Evolutionary conservation across 2,888 invertebrate genomes (phyloP).

Genomic region (Geophilus truncorum): DNA sequence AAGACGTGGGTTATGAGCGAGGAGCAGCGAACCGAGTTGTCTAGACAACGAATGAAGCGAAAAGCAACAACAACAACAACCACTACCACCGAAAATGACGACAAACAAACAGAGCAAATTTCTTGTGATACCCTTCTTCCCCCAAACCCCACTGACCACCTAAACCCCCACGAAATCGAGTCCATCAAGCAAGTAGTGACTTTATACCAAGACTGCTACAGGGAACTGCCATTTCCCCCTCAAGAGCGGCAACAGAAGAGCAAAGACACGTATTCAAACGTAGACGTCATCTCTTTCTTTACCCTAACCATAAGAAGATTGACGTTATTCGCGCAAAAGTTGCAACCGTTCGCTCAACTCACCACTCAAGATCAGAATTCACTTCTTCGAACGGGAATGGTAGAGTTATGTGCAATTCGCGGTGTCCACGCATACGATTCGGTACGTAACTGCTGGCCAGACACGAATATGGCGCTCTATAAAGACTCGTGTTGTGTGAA

Average conservation of each 20-base stretch:
- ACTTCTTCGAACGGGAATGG: constrained; percentile 47
- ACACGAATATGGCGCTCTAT: constrained; percentile 43
- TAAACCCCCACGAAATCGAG: not conserved
- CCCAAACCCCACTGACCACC: not conserved
- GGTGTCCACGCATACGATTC: constrained; percentile 50
- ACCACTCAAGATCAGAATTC: constrained; percentile 42
- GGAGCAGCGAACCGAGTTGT: constrained; percentile 36
- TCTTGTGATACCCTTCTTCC: not conserved
- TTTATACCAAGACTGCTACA: not conserved
- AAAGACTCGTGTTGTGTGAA: constrained; percentile 40
- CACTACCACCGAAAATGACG: too few species aligned
- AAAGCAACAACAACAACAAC: not conserved
- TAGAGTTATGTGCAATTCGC: constrained; percentile 51
- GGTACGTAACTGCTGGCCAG: constrained; percentile 37
- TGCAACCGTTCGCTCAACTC: constrained; percentile 43
- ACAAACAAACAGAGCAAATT: not conserved
- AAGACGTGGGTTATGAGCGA: constrained; percentile 50
- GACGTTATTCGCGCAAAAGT: constrained; percentile 43
- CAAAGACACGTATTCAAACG: constrained; percentile 28
- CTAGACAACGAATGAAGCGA: constrained; percentile 41
- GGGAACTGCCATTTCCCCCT: not conserved
- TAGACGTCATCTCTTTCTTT: constrained; percentile 46
- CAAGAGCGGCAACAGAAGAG: not conserved
- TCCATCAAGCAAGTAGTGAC: not conserved
- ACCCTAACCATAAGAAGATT: constrained; percentile 45